These are phyloP conservation scores for Kryphioiulus occultus DNA, from an alignment of 2,888 invertebrate species.

Conservation along the genomic window DNA sequence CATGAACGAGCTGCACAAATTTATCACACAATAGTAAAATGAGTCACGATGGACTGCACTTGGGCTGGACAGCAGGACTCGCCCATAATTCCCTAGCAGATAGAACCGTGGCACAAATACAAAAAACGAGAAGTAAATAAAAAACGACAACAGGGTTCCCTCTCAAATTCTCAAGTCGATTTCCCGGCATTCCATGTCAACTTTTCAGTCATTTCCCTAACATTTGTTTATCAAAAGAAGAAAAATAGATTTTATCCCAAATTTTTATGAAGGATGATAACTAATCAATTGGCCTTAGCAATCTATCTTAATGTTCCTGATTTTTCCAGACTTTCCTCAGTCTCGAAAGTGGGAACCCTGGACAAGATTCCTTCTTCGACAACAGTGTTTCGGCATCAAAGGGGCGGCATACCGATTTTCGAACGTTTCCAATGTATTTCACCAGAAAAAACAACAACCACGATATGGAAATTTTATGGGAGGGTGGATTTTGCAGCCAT, in stretches of 20 bases:
- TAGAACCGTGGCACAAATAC: neutral
- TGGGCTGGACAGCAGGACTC: neutral
- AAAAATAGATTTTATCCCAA: too few relatives aligned
- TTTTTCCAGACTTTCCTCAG: too few relatives aligned
- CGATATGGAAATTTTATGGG: neutral
- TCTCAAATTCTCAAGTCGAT: too few relatives aligned
- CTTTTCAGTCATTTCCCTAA: too few relatives aligned
- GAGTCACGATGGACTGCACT: neutral
- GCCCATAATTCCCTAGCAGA: constrained; percentile 3
- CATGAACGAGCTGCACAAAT: neutral
- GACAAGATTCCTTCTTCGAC: neutral
- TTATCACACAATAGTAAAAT: constrained; percentile 31
- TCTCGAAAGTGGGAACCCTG: too few relatives aligned
- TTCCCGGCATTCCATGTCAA: too few relatives aligned
- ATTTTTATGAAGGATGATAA: too few relatives aligned
- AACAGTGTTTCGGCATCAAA: neutral
- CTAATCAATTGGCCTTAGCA: too few relatives aligned
- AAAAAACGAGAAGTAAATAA: neutral
- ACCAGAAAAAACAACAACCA: neutral
- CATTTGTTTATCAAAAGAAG: too few relatives aligned
- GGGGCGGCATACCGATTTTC: neutral
- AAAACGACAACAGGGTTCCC: too few relatives aligned
- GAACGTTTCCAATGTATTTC: neutral
- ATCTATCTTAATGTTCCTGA: too few relatives aligned
- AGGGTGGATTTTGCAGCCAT: constrained; percentile 29